Conservation (phyloP, 2,888 invertebrate genomes). For the Rhodophaea formosa region DNA sequence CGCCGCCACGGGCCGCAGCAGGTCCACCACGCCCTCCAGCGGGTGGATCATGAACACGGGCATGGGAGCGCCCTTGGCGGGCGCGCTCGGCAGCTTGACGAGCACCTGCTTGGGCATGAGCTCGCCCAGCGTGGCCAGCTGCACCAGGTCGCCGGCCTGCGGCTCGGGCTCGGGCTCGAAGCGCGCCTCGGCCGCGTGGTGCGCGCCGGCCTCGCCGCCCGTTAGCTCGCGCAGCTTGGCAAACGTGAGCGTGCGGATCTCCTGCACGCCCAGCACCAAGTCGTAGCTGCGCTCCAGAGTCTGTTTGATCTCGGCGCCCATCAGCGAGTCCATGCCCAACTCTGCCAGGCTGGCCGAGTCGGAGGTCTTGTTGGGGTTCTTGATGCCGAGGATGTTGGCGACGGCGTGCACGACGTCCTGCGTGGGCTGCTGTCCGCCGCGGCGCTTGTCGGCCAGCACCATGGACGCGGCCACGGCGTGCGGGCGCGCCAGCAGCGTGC, state of each 20-base stretch:
- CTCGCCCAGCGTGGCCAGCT: constrained; percentile 74
- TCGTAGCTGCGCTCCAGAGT: constrained; percentile 96
- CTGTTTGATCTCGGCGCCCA: constrained; percentile 99
- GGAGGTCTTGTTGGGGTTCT: constrained; percentile 90
- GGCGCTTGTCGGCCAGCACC: constrained; percentile 93
- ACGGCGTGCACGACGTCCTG: constrained; percentile 87
- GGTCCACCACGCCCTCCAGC: constrained; percentile 91
- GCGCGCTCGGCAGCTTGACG: constrained; percentile 84
- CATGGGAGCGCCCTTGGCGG: constrained; percentile 11
- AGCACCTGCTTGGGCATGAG: constrained; percentile 89
- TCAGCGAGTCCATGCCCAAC: constrained; percentile 98
- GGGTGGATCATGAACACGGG: constrained; percentile 81
- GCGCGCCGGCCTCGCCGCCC: constrained; percentile 39
- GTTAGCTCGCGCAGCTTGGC: constrained; percentile 84
- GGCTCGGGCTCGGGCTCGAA: constrained; percentile 45
- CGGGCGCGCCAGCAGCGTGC: constrained; percentile 93
- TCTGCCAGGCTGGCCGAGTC: constrained; percentile 91
- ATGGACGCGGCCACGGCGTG: constrained; percentile 90
- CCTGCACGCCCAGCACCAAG: constrained; percentile 93
- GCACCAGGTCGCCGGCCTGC: constrained; percentile 66
- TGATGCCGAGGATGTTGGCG: constrained; percentile 94
- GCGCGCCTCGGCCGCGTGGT: constrained; percentile 31
- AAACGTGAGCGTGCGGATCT: constrained; percentile 92
- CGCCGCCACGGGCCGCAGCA: constrained; percentile 86
- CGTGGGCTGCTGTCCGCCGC: constrained; percentile 79